Evolutionary conservation across 2,888 invertebrate species (phyloP), one percentile per base, ranked within the genome.

Genomic region (Amphiduros pacificus): DNA sequence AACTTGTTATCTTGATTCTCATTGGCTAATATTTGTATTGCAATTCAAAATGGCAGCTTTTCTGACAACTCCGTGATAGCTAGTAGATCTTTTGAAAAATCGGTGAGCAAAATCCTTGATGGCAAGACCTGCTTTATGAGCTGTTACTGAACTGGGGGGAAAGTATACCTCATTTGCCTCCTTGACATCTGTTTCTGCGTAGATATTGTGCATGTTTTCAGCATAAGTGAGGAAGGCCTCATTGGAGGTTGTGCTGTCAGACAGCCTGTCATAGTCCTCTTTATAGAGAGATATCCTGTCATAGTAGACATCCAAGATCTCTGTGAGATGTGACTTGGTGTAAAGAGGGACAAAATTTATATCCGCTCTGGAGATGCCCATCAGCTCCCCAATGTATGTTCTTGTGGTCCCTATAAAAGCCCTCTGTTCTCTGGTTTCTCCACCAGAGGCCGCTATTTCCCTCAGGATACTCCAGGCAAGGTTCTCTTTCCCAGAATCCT

Each of bases 341-440:
- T 29, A 49, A 31, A 56, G 41, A 14, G 56, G 56, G 17, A 56
- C 56, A 49, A 44, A 48, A 24, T 56, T 27, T 2, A 54, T 29
- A 17, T 22, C 54, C 17, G 54, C n/a, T 22, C 54, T n/a, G 31
- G 54, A 20, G 9, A 54, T 20, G 22, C 54, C 54, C 1, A 36
- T 32, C 36, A 54, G 32, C n/a, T 36, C 36, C 6, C 54, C 54
- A 17, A 54, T 27, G 22, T 32, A 24, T 3, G 32, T 36, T n/a
- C 54, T 14, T 6, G 36, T 24, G 6, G n/a, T 32, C 2, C 32
- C 36, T 5, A 20, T 22, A 22, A 54, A 54, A 3, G 54, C 31
- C 22, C 29, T 27, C 1, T 11, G 9, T 36, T 54, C 22, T 22
- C 9, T 36, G 14, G 14, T 9, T 36, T 36, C 9, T 14, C 36